These are phyloP conservation scores for Pogonophryne albipinna DNA, from an alignment of 2,797 vertebrate genomes.

Conservation along the genomic window DNA sequence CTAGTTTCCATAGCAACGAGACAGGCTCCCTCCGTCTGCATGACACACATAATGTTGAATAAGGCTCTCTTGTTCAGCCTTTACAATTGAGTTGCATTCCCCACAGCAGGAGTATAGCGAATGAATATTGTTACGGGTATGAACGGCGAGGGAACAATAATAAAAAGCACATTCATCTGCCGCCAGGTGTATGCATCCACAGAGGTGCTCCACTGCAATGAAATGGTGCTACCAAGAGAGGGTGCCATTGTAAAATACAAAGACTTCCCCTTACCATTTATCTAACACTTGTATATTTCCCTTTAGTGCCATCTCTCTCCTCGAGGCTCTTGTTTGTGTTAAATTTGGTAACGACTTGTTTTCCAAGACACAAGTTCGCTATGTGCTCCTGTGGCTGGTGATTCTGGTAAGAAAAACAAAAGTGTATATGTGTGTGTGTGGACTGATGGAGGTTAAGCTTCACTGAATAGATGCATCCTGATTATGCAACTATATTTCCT, in stretches of 20 bases:
- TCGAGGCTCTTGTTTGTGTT: constrained; percentile 95
- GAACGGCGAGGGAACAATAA: not conserved
- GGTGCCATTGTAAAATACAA: constrained; percentile 49
- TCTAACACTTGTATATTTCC: constrained; percentile 2
- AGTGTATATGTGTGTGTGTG: not conserved
- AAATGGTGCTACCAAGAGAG: constrained; percentile 51
- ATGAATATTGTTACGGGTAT: not conserved
- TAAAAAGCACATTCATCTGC: not conserved
- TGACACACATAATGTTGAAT: constrained; percentile 24
- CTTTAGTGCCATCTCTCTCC: constrained; percentile 93
- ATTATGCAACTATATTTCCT: not conserved
- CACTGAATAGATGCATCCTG: not conserved
- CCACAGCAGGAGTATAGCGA: not conserved
- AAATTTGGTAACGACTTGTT: constrained; percentile 97
- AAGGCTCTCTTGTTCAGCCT: constrained; percentile 29
- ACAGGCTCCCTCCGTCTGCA: constrained; percentile 24
- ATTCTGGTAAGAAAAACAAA: constrained; percentile 92
- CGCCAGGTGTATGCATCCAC: not conserved
- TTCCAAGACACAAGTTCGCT: constrained; percentile 93
- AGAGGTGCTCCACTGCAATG: constrained; percentile 34
- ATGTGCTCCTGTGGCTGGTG: constrained; percentile 94
- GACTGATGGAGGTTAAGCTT: not conserved
- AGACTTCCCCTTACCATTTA: not conserved
- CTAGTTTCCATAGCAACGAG: constrained; percentile 62
- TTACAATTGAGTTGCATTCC: constrained; percentile 7